Conservation (phyloP, 1,140 invertebrate species). For the Eriocheir sinensis region DNA sequence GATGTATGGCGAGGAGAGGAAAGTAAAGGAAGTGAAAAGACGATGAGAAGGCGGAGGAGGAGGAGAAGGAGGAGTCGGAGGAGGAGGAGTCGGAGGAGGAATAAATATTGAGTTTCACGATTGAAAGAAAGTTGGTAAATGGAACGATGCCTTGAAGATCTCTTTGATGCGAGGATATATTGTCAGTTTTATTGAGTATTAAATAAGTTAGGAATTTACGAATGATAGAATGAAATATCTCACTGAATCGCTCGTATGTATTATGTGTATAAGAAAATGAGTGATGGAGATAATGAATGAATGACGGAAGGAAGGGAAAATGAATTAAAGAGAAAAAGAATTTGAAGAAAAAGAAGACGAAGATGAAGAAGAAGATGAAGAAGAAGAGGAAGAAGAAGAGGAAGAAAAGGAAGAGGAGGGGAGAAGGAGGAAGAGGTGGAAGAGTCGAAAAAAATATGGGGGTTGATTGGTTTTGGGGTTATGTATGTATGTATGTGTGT, state of each 20-base stretch:
- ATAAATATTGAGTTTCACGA: background rate
- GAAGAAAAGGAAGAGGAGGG: constrained; percentile 31
- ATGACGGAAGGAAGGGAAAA: background rate
- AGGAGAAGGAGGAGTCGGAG: background rate
- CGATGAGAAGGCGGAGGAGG: background rate
- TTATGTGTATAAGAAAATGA: background rate
- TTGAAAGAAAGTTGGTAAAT: background rate
- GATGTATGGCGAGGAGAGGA: background rate
- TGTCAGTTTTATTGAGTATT: background rate
- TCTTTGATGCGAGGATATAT: background rate
- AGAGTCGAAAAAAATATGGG: background rate
- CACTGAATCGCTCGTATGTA: background rate
- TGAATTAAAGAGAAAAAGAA: no score
- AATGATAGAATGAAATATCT: background rate
- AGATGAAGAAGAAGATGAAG: background rate
- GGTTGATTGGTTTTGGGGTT: background rate
- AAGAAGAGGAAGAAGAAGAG: background rate
- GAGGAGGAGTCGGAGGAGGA: background rate
- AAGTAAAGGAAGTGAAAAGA: no score
- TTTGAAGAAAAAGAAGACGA: background rate
- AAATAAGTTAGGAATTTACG: no score
- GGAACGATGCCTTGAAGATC: background rate
- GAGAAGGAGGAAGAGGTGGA: constrained; percentile 28
- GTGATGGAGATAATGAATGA: background rate
- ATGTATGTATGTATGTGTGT: constrained; percentile 37